phyloP scores from a whole-genome alignment of 2,797 vertebrate genomes.

The Chelonia mydas region DNA sequence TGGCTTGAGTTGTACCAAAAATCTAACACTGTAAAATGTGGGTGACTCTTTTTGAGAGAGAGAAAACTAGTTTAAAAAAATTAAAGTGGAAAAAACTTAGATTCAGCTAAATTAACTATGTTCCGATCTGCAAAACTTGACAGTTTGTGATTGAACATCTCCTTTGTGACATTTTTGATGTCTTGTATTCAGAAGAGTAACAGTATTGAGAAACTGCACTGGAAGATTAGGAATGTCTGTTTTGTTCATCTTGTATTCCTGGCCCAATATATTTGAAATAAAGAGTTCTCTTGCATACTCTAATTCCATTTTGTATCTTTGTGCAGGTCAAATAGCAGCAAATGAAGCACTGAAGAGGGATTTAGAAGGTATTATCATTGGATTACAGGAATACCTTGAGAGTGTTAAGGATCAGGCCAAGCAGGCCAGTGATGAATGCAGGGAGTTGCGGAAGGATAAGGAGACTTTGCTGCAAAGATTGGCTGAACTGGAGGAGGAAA shows the following conservation, averaged over 20 bases:
- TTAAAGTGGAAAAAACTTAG: not conserved
- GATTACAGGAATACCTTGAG: slow-evolving; percentile 91
- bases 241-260: not conserved
- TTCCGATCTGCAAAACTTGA: not conserved
- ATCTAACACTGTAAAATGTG: too few relatives aligned
- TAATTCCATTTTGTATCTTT: not conserved
- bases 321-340: slow-evolving; percentile 90
- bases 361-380: slow-evolving; percentile 88
- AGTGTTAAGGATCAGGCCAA: slow-evolving; percentile 86
- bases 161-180: not conserved
- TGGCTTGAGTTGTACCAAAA: too few relatives aligned
- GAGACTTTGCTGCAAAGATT: slow-evolving; percentile 83
- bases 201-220: not conserved
- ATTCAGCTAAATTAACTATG: not conserved
- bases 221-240: not conserved
- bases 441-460: slow-evolving; percentile 84
- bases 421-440: slow-evolving; percentile 83
- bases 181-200: not conserved
- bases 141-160: not conserved
- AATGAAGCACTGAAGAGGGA: slow-evolving; percentile 92
- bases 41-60: not conserved
- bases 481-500: slow-evolving; percentile 83
- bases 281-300: not conserved
- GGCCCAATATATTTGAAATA: not conserved
- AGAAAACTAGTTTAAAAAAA: not conserved